phyloP scores from a whole-genome alignment of 2,888 invertebrate species.

The Cerastis leucographa region DNA sequence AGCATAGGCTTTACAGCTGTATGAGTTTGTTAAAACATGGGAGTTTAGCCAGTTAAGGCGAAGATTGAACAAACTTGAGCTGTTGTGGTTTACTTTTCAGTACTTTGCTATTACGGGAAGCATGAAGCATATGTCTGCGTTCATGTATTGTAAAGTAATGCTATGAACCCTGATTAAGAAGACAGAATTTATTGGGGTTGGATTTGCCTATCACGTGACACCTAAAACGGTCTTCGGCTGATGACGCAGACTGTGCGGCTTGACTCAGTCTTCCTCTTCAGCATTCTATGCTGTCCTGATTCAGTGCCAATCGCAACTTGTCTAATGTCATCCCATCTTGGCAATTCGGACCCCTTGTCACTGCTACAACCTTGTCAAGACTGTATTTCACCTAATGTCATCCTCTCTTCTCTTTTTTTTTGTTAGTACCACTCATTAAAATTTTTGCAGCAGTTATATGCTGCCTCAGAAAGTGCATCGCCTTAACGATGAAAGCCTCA shows the following conservation, averaged over 20 bases:
- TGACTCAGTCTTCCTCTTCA: background rate
- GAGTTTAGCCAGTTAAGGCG: constrained; percentile 69
- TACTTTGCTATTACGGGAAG: background rate
- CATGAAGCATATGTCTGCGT: background rate
- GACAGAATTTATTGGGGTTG: background rate
- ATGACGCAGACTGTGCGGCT: background rate
- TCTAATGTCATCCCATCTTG: background rate
- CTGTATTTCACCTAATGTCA: background rate
- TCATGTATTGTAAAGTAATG: background rate
- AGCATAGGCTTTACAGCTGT: constrained; percentile 13
- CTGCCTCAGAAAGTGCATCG: constrained; percentile 52
- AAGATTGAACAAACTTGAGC: constrained; percentile 27
- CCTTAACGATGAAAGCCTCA: constrained; percentile 87
- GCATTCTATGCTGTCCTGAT: background rate
- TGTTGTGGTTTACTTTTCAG: background rate
- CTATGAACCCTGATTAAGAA: background rate
- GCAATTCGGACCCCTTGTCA: background rate
- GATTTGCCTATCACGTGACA: background rate
- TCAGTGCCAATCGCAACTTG: background rate
- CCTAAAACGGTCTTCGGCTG: background rate
- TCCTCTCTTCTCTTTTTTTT: background rate
- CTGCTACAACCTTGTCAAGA: background rate
- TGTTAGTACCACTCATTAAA: background rate
- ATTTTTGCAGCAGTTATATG: background rate
- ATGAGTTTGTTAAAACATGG: background rate